phyloP scores from a whole-genome alignment of 1,140 invertebrate genomes.

The Hormaphis cornu region DNA sequence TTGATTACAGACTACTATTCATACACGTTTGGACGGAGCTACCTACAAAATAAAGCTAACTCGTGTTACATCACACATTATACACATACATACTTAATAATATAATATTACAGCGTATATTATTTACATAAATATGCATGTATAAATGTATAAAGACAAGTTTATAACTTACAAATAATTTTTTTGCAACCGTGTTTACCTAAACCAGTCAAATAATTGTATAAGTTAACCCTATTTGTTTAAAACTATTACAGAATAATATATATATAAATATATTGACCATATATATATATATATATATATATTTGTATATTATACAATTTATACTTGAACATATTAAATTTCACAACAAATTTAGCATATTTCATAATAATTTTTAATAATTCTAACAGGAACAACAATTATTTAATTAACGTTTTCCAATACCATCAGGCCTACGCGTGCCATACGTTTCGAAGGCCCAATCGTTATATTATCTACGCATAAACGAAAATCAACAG shows the following conservation, averaged over 20 bases:
- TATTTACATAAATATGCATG: neutral
- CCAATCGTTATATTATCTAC: neutral
- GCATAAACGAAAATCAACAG: neutral
- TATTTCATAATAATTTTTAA: slow-evolving; percentile 7
- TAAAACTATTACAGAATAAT: slow-evolving; percentile 4
- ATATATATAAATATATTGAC: too few relatives aligned
- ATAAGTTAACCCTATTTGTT: slow-evolving; percentile 18
- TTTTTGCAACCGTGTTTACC: slow-evolving; percentile 28
- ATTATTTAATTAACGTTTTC: slow-evolving; percentile 1
- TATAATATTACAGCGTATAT: too few relatives aligned
- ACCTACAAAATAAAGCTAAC: slow-evolving; percentile 27
- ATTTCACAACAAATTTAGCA: neutral
- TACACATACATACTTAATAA: neutral
- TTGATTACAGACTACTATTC: neutral
- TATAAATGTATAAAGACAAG: neutral
- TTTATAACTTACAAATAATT: neutral
- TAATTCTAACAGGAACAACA: slow-evolving; percentile 29
- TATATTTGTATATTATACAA: slow-evolving; percentile 12
- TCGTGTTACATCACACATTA: neutral
- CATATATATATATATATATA: too few relatives aligned
- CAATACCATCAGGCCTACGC: neutral
- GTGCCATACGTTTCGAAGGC: too few relatives aligned
- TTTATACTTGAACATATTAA: neutral
- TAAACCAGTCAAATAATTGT: slow-evolving; percentile 25
- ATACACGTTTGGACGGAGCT: slow-evolving; percentile 24